A percentile compares a stretch with the other conserved stretches of the same genome.
Conservation (phyloP, 2,888 invertebrate genomes). For the Osmoderma eremita region DNA sequence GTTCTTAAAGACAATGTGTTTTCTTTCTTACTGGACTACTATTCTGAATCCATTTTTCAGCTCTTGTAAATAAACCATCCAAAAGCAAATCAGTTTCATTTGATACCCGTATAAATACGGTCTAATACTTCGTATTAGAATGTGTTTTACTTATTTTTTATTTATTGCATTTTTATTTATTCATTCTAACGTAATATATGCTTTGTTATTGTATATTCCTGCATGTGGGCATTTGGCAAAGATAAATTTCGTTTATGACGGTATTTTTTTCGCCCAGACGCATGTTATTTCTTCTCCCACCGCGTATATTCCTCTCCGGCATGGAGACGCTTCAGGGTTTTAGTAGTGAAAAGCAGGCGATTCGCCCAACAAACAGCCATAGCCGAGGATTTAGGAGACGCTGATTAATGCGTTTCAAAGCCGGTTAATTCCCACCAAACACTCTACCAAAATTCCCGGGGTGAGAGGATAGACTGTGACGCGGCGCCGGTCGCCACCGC, state of each 20-base stretch:
- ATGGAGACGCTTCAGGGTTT: conserved; percentile 36
- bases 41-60: too few relatives aligned
- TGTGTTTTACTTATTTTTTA: too few relatives aligned
- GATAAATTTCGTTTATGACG: conserved; percentile 11
- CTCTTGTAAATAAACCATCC: too few relatives aligned
- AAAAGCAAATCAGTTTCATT: too few relatives aligned
- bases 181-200: too few relatives aligned
- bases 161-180: background rate
- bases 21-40: too few relatives aligned
- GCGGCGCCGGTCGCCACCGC: background rate
- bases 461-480: conserved; percentile 58
- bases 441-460: conserved; percentile 67
- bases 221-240: background rate
- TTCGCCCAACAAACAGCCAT: conserved; percentile 62
- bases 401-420: conserved; percentile 79
- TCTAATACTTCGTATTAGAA: too few relatives aligned
- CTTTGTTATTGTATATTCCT: background rate
- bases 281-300: conserved; percentile 31
- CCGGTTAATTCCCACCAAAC: conserved; percentile 73
- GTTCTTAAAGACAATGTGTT: too few relatives aligned
- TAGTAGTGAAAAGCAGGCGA: conserved; percentile 40
- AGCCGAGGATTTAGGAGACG: conserved; percentile 66
- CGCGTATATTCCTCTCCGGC: conserved; percentile 31
- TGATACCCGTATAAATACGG: too few relatives aligned
- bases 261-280: conserved; percentile 9